These are phyloP conservation scores for Netelia virgata DNA, from an alignment of 2,888 invertebrate genomes.

Conservation along the genomic window DNA sequence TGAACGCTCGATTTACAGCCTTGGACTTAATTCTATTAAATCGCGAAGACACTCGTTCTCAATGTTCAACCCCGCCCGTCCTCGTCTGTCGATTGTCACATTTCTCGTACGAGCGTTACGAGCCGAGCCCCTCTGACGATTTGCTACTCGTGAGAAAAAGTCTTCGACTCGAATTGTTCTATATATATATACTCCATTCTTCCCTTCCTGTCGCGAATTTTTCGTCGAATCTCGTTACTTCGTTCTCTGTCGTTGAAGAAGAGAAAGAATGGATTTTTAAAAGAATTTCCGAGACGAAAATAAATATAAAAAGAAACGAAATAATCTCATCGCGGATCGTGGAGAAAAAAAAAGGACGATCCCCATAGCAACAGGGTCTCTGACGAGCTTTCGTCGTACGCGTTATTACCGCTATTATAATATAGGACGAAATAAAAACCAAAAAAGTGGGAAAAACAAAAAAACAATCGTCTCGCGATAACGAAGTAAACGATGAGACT, in stretches of 20 bases:
- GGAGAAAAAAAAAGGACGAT: constrained; percentile 12
- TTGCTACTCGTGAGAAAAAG: neutral
- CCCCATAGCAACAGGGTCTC: constrained; percentile 44
- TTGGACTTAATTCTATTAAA: constrained; percentile 43
- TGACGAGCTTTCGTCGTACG: constrained; percentile 51
- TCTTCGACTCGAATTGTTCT: neutral
- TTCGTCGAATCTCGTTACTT: constrained; percentile 17
- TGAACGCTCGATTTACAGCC: constrained; percentile 64
- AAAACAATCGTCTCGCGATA: constrained; percentile 34
- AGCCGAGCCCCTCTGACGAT: neutral
- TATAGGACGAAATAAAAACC: constrained; percentile 12
- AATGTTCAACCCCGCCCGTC: constrained; percentile 29
- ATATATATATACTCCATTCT: neutral
- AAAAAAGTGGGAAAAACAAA: constrained; percentile 13
- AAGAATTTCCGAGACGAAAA: neutral
- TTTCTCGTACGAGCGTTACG: neutral
- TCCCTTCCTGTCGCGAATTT: constrained; percentile 1
- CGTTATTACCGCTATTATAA: constrained; percentile 39
- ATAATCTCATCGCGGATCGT: constrained; percentile 4
- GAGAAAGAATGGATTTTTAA: neutral
- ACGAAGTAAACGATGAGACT: constrained; percentile 29
- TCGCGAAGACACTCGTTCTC: constrained; percentile 66
- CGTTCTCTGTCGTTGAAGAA: constrained; percentile 4
- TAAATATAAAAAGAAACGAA: neutral
- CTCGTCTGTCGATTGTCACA: neutral